A percentile compares a stretch with the other conserved stretches of the same genome.
Evolutionary conservation across 2,113 vertebrate genomes (phyloP).

Genomic region (Vombatus ursinus): DNA sequence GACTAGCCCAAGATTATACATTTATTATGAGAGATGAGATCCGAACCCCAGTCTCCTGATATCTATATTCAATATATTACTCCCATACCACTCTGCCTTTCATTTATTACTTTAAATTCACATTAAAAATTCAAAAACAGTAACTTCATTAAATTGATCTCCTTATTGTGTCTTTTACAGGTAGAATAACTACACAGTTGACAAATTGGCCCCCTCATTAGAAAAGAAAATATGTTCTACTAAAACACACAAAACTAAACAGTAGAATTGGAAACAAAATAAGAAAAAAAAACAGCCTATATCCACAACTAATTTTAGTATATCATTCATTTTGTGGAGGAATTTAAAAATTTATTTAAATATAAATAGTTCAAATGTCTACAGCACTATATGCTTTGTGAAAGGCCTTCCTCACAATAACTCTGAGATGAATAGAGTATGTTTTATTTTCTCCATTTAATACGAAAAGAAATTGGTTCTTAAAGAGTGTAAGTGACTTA

Average conservation of each 20-base stretch:
- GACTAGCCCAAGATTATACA: not conserved
- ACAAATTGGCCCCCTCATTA: not conserved
- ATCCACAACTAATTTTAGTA: not conserved
- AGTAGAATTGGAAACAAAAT: not conserved
- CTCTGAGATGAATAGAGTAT: too few relatives aligned
- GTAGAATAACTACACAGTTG: conserved; percentile 14
- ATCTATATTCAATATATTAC: not conserved
- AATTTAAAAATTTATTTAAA: conserved; percentile 6
- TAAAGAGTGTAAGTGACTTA: too few relatives aligned
- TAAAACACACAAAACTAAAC: conserved; percentile 22
- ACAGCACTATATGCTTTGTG: too few relatives aligned
- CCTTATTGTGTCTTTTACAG: not conserved
- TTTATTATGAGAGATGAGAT: not conserved
- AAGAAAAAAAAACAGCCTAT: conserved; percentile 10
- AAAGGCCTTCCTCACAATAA: too few relatives aligned
- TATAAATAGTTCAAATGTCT: too few relatives aligned
- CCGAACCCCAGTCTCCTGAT: not conserved
- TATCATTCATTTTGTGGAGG: not conserved
- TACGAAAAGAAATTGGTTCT: too few relatives aligned
- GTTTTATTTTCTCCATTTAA: too few relatives aligned
- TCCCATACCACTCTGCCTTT: not conserved
- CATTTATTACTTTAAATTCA: not conserved
- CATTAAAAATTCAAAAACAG: not conserved
- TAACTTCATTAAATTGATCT: not conserved
- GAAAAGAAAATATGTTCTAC: not conserved